Percentiles rank a stretch among this genome's conserved stretches.
phyloP scores from a whole-genome alignment of 2,113 vertebrate species.

The Pseudorhombus dupliciocellatus region DNA sequence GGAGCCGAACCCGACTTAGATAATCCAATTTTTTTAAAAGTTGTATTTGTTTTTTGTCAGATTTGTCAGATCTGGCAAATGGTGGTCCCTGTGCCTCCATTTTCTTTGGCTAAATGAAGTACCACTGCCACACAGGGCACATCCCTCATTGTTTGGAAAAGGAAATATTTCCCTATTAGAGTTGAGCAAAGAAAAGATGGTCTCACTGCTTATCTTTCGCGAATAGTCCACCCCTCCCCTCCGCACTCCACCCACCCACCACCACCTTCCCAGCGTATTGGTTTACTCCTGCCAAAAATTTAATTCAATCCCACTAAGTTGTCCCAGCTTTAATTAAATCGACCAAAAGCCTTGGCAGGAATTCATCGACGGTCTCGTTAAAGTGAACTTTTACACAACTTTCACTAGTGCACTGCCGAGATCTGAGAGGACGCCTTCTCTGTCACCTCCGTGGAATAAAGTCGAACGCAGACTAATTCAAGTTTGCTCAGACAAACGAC shows the following conservation, averaged over 20 bases:
- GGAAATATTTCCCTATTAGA: slow-evolving; percentile 27
- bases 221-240: slow-evolving; percentile 36
- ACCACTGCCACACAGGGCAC: neutral
- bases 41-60: slow-evolving; percentile 11
- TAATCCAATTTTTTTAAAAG: slow-evolving; percentile 11
- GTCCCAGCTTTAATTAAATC: slow-evolving; percentile 77
- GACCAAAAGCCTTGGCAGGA: slow-evolving; percentile 63
- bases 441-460: slow-evolving; percentile 1
- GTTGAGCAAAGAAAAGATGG: slow-evolving; percentile 12
- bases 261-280: slow-evolving; percentile 61
- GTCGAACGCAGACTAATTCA: neutral
- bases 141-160: slow-evolving; percentile 4
- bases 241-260: slow-evolving; percentile 14
- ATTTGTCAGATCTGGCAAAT: neutral
- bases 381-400: slow-evolving; percentile 64
- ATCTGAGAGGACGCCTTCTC: slow-evolving; percentile 22
- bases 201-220: slow-evolving; percentile 51
- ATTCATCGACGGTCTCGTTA: slow-evolving; percentile 69
- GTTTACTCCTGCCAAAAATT: slow-evolving; percentile 75
- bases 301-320: slow-evolving; percentile 76
- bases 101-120: slow-evolving; percentile 4
- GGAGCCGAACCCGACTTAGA: slow-evolving; percentile 13
- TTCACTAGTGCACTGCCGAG: slow-evolving; percentile 31
- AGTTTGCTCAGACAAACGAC: slow-evolving; percentile 31
- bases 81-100: neutral